Percentiles rank a stretch among this genome's conserved stretches.
Conservation (phyloP, 2,797 vertebrate species). For the Australoheros facetus region DNA sequence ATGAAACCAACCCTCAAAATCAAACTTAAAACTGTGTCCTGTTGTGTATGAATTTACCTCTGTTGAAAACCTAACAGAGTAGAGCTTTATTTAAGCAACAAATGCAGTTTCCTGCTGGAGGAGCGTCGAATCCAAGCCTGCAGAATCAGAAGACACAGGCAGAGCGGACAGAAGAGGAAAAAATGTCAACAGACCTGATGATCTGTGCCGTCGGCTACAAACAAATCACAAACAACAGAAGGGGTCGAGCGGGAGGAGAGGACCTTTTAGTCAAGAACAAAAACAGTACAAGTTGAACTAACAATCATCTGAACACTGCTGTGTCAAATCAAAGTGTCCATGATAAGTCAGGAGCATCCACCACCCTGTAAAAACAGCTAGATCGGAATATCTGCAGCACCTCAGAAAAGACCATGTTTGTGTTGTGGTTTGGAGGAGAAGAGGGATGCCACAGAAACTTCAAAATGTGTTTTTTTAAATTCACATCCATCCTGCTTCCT, state of each 20-base stretch:
- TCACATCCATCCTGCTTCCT: slow-evolving; percentile 27
- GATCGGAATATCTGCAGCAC: not conserved
- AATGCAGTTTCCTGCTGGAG: not conserved
- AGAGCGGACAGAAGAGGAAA: slow-evolving; percentile 2
- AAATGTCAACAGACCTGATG: slow-evolving; percentile 31
- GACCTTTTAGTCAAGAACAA: slow-evolving; percentile 15
- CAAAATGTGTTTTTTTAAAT: not conserved
- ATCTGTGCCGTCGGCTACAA: slow-evolving; percentile 29
- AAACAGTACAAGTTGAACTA: not conserved
- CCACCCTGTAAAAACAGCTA: not conserved
- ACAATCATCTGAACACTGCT: slow-evolving; percentile 25
- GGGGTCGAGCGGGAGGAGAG: not conserved
- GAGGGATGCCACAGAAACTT: not conserved
- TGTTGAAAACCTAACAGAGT: not conserved
- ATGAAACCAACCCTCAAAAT: not conserved
- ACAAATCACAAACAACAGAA: slow-evolving; percentile 18
- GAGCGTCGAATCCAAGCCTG: not conserved
- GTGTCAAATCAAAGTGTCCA: slow-evolving; percentile 25
- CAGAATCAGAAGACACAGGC: not conserved
- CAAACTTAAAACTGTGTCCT: not conserved
- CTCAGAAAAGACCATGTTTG: not conserved
- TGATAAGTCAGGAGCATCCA: slow-evolving; percentile 5
- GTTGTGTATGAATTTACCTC: not conserved
- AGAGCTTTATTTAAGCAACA: not conserved
- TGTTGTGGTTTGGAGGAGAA: slow-evolving; percentile 2